phyloP scores from a whole-genome alignment of 2,888 invertebrate genomes.

The Drosophila lutescens region DNA sequence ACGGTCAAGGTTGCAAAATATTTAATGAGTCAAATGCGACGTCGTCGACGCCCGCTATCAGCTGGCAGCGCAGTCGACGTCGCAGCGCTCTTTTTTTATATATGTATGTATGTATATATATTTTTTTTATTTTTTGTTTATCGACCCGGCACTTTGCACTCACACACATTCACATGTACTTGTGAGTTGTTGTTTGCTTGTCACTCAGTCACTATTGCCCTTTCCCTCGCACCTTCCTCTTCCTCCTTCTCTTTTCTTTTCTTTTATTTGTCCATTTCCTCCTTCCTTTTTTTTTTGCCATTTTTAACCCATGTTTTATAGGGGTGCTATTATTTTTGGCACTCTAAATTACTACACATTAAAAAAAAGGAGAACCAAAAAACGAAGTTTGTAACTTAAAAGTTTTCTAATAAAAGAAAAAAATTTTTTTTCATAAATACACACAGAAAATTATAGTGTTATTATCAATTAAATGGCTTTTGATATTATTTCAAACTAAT shows the following conservation, averaged over 20 bases:
- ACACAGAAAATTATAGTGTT: too few species aligned
- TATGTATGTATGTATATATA: not conserved
- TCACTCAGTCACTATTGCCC: slow-evolving; percentile 18
- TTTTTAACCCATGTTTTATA: not conserved
- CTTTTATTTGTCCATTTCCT: not conserved
- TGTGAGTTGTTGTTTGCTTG: slow-evolving; percentile 18
- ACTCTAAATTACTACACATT: not conserved
- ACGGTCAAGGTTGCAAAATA: slow-evolving; percentile 82
- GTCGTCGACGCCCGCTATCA: slow-evolving; percentile 48
- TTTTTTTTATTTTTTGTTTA: slow-evolving; percentile 25
- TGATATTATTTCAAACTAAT: too few species aligned
- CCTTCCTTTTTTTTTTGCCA: not conserved
- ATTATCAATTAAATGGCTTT: too few species aligned
- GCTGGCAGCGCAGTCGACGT: slow-evolving; percentile 42
- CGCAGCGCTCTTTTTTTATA: slow-evolving; percentile 22
- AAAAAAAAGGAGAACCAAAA: too few species aligned
- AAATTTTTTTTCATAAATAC: too few species aligned
- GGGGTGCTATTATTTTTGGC: not conserved
- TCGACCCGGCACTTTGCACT: slow-evolving; percentile 38
- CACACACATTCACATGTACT: not conserved
- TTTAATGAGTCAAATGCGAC: slow-evolving; percentile 78
- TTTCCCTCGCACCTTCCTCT: slow-evolving; percentile 1
- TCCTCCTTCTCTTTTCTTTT: too few species aligned
- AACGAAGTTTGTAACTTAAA: too few species aligned
- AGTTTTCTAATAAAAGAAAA: too few species aligned